A percentile compares a stretch with the other conserved stretches of the same genome.
Conservation (phyloP, 2,888 invertebrate species). For the Diaperis boleti region DNA sequence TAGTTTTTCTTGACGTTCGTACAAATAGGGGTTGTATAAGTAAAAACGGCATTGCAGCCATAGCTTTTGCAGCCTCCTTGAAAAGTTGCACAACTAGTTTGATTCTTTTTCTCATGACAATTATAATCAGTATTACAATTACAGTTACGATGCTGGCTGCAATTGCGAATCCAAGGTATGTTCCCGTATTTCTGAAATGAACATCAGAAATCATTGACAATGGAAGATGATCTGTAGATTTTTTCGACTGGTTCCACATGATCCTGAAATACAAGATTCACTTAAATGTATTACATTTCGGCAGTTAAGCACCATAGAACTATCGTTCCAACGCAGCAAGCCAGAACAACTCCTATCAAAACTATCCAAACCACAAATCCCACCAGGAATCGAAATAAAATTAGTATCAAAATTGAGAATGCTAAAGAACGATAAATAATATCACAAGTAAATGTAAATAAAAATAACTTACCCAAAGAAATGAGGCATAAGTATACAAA, state of each 20-base stretch:
- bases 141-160: conserved; percentile 71
- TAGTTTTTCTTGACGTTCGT: conserved; percentile 49
- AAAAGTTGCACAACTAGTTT: conserved; percentile 74
- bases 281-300: neutral
- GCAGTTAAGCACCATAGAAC: conserved; percentile 70
- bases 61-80: conserved; percentile 76
- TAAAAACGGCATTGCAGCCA: conserved; percentile 72
- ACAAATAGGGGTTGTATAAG: conserved; percentile 74
- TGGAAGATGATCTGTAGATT: conserved; percentile 49
- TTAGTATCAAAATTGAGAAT: conserved; percentile 69
- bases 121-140: conserved; percentile 69
- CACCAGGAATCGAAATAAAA: conserved; percentile 72
- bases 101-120: conserved; percentile 74
- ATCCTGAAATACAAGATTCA: conserved; percentile 59
- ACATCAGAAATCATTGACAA: conserved; percentile 48
- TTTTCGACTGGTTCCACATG: conserved; percentile 64
- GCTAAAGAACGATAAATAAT: conserved; percentile 58
- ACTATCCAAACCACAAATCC: conserved; percentile 75
- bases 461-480: conserved; percentile 69
- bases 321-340: conserved; percentile 69
- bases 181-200: conserved; percentile 58
- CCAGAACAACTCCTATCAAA: conserved; percentile 68
- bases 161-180: conserved; percentile 72
- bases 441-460: neutral
- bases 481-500: conserved; percentile 72